These are phyloP conservation scores for Champsocephalus gunnari DNA, from an alignment of 2,797 vertebrate genomes.

Conservation along the genomic window DNA sequence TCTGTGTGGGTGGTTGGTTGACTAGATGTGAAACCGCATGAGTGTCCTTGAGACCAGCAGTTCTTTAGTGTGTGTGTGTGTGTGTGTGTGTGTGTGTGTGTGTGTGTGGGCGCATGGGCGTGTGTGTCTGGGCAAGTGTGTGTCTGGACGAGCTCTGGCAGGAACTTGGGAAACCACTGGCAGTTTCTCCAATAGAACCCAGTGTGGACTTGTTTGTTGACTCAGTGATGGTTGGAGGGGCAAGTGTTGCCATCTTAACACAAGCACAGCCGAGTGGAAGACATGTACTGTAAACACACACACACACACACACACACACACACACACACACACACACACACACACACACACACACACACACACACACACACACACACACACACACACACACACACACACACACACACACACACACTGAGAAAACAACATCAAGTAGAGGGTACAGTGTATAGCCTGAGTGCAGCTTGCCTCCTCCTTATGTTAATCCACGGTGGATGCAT, in stretches of 20 bases:
- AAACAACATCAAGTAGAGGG: slow-evolving; percentile 58
- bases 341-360: neutral
- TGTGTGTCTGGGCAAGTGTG: slow-evolving; percentile 38
- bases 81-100: slow-evolving; percentile 23
- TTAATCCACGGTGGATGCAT: slow-evolving; percentile 70
- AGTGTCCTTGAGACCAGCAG: slow-evolving; percentile 76
- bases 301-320: no score
- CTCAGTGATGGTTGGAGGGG: slow-evolving; percentile 77
- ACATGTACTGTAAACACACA: neutral
- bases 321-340: slow-evolving; percentile 4
- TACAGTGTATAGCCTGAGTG: slow-evolving; percentile 48
- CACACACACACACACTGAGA: slow-evolving; percentile 26
- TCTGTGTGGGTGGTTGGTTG: slow-evolving; percentile 71
- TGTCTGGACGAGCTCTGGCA: slow-evolving; percentile 62
- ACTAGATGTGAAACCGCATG: slow-evolving; percentile 76
- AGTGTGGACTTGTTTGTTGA: slow-evolving; percentile 73
- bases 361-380: no score
- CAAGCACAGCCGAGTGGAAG: slow-evolving; percentile 42
- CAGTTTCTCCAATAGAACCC: slow-evolving; percentile 70
- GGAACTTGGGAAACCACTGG: slow-evolving; percentile 73
- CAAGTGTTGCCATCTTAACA: slow-evolving; percentile 73
- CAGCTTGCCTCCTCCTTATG: slow-evolving; percentile 51
- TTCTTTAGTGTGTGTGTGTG: slow-evolving; percentile 31
- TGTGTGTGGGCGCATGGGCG: neutral
- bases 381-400: neutral